These are phyloP conservation scores for Meriones psammophilus DNA, from an alignment of 2,797 vertebrate species.

Conservation along the genomic window DNA sequence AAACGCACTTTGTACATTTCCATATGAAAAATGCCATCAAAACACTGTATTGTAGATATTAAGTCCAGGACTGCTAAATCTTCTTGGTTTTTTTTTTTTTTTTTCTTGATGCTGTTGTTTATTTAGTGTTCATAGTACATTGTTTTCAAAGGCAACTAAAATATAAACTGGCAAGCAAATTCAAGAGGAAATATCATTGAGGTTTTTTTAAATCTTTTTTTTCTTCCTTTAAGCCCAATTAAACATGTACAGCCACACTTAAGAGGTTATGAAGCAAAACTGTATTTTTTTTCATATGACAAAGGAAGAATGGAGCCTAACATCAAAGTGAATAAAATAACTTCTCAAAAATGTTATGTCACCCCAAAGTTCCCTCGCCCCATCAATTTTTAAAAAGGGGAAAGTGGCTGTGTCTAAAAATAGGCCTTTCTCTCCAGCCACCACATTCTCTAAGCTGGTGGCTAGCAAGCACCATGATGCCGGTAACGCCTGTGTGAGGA, in stretches of 20 bases:
- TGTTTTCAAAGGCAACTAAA: too few relatives aligned
- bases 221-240: too few relatives aligned
- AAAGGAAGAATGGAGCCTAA: too few relatives aligned
- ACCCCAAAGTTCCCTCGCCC: conserved; percentile 38
- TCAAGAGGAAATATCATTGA: too few relatives aligned
- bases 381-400: conserved; percentile 67
- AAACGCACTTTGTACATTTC: conserved; percentile 36
- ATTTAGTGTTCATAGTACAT: too few relatives aligned
- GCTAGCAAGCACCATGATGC: conserved; percentile 75
- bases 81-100: background rate
- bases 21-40: conserved; percentile 22
- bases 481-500: conserved; percentile 49
- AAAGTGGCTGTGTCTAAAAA: conserved; percentile 79
- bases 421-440: conserved; percentile 75
- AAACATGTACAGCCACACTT: too few relatives aligned
- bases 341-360: conserved; percentile 49
- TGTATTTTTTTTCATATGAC: too few relatives aligned
- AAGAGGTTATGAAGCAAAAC: too few relatives aligned
- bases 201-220: too few relatives aligned
- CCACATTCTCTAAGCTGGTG: conserved; percentile 82
- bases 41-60: background rate
- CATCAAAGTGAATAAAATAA: conserved; percentile 9
- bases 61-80: background rate
- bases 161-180: too few relatives aligned
- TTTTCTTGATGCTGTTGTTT: too few relatives aligned